Evolutionary conservation across 2,797 vertebrate species (phyloP).

Genomic region (Cichlasoma orientale): DNA sequence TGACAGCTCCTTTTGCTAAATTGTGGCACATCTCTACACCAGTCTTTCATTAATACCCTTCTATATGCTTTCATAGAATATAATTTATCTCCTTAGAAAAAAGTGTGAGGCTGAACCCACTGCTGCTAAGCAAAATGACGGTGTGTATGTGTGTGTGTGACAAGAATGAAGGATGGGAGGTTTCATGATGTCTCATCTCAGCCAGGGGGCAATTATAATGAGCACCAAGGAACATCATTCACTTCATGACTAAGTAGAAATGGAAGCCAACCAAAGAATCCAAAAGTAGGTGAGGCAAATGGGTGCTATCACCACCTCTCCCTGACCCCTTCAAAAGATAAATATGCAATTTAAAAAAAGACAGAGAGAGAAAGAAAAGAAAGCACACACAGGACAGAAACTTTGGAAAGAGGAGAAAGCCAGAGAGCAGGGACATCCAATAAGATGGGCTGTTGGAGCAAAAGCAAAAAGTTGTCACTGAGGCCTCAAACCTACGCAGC

Average conservation of each 20-base stretch:
- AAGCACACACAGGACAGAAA: neutral
- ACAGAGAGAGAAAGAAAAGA: neutral
- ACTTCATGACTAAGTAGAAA: slow-evolving; percentile 55
- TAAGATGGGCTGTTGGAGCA: neutral
- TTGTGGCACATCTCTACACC: slow-evolving; percentile 7
- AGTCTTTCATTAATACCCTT: slow-evolving; percentile 15
- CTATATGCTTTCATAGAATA: slow-evolving; percentile 9
- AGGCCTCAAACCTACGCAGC: too few species aligned
- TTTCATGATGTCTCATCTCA: slow-evolving; percentile 43
- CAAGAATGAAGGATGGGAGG: slow-evolving; percentile 38
- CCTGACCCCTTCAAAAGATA: neutral
- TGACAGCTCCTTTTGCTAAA: neutral
- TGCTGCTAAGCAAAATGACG: slow-evolving; percentile 1
- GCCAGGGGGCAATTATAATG: slow-evolving; percentile 37
- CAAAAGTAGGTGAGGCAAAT: slow-evolving; percentile 36
- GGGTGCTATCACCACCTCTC: slow-evolving; percentile 22
- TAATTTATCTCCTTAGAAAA: slow-evolving; percentile 19
- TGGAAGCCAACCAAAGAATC: slow-evolving; percentile 47
- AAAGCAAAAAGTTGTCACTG: neutral
- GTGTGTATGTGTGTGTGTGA: neutral
- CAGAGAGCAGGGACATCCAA: neutral
- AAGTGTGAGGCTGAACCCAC: slow-evolving; percentile 7
- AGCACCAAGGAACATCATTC: slow-evolving; percentile 42
- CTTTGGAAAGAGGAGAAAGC: neutral
- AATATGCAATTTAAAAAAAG: neutral